Percentiles rank a stretch among this genome's conserved stretches.
Conservation (phyloP, 2,888 invertebrate genomes). For the Eretmocerus hayati region DNA sequence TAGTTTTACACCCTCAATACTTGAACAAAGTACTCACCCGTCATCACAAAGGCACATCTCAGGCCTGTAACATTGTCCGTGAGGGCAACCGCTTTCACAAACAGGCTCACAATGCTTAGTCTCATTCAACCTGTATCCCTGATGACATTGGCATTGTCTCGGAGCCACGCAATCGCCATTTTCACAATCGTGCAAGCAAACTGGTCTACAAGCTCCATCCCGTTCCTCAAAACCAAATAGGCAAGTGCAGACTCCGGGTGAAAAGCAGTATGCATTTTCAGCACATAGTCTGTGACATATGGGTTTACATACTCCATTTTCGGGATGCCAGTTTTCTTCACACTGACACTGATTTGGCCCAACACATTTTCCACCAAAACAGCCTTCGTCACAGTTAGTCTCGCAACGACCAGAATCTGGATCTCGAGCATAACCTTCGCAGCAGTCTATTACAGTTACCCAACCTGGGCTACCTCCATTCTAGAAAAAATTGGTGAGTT, state of each 20-base stretch:
- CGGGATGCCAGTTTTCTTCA: constrained; percentile 54
- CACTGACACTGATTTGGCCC: constrained; percentile 61
- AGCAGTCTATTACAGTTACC: constrained; percentile 54
- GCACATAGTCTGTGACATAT: constrained; percentile 54
- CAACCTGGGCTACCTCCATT: constrained; percentile 22
- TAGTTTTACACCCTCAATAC: too few relatives aligned
- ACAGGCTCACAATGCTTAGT: constrained; percentile 34
- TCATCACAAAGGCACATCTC: constrained; percentile 36
- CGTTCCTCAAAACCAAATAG: constrained; percentile 49
- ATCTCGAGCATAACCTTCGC: constrained; percentile 63
- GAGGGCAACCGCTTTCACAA: constrained; percentile 40
- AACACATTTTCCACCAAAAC: constrained; percentile 56
- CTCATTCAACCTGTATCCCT: constrained; percentile 35
- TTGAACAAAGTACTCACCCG: constrained; percentile 30
- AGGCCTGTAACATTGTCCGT: constrained; percentile 39
- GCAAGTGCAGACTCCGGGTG: constrained; percentile 57
- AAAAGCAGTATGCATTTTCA: constrained; percentile 49
- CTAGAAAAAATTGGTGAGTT: too few relatives aligned
- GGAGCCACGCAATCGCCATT: constrained; percentile 42
- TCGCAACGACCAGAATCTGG: constrained; percentile 50
- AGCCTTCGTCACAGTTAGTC: constrained; percentile 59
- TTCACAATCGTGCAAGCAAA: constrained; percentile 42
- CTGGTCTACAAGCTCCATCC: constrained; percentile 47
- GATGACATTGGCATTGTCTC: constrained; percentile 34
- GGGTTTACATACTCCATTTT: constrained; percentile 58